phyloP scores from a whole-genome alignment of 2,113 vertebrate genomes.

The Chlorodrepanis virens region DNA sequence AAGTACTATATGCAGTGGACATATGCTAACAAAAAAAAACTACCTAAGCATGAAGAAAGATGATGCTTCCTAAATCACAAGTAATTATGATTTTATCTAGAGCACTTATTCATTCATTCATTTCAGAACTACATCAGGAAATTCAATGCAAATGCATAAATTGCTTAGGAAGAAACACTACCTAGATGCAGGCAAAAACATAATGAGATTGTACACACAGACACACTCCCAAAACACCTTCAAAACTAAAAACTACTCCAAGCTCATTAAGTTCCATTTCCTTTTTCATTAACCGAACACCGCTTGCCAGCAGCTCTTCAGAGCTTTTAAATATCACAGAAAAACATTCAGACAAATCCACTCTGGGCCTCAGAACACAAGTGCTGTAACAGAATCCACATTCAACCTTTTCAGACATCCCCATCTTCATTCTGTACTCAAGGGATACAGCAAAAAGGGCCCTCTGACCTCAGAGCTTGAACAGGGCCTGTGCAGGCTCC shows the following conservation, averaged over 20 bases:
- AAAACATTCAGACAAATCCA: neutral
- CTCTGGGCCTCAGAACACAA: neutral
- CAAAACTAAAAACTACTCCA: neutral
- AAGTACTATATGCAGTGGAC: neutral
- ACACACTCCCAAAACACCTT: neutral
- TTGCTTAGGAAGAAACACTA: neutral
- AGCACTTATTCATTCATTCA: neutral
- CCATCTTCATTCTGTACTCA: neutral
- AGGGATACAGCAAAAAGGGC: neutral
- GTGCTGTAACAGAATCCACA: neutral
- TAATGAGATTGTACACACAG: neutral
- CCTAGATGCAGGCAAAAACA: neutral
- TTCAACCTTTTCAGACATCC: neutral
- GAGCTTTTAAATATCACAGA: neutral
- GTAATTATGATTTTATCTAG: slow-evolving; percentile 9
- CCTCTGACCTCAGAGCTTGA: neutral
- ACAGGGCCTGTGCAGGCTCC: neutral
- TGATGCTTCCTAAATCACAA: neutral
- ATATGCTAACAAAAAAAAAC: neutral
- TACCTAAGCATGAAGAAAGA: neutral
- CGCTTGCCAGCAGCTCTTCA: slow-evolving; percentile 16
- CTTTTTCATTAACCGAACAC: neutral
- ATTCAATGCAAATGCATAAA: neutral
- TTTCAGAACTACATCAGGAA: neutral
- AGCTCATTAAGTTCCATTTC: neutral